Percentiles rank a stretch among this genome's conserved stretches.
phyloP scores from a whole-genome alignment of 64 coral and sea anemone species.

The Montipora sp. region DNA sequence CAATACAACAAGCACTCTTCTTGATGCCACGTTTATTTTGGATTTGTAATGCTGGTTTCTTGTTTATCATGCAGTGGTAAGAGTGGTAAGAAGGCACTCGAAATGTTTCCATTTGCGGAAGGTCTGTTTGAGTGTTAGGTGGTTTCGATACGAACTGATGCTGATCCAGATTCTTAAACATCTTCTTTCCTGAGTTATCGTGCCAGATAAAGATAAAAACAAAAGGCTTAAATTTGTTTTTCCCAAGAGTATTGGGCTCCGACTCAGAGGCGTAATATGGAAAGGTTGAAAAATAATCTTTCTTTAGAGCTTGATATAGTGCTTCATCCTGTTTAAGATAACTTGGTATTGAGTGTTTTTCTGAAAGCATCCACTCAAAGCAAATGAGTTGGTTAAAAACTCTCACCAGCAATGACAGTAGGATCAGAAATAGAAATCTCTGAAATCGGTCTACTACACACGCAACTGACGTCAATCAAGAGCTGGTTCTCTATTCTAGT shows the following conservation, averaged over 20 bases:
- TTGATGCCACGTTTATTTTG: conserved; percentile 33
- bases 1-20: conserved; percentile 22
- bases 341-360: conserved; percentile 36
- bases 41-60: conserved; percentile 22
- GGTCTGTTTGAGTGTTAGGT: background rate
- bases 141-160: background rate
- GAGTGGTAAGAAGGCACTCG: conserved; percentile 19
- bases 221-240: background rate
- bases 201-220: background rate
- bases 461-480: conserved; percentile 27
- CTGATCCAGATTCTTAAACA: background rate
- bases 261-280: conserved; percentile 9
- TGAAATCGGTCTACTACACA: background rate
- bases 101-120: conserved; percentile 7
- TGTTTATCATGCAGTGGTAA: background rate
- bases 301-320: conserved; percentile 32
- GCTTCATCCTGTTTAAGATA: conserved; percentile 14
- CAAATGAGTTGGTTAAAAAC: background rate
- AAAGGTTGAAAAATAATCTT: conserved; percentile 35
- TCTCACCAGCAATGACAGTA: background rate
- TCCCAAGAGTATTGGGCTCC: conserved; percentile 8
- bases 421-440: background rate
- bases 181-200: background rate
- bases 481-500: background rate
- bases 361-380: conserved; percentile 4